phyloP scores from a whole-genome alignment of 2,888 invertebrate genomes.

The Acleris cristana region DNA sequence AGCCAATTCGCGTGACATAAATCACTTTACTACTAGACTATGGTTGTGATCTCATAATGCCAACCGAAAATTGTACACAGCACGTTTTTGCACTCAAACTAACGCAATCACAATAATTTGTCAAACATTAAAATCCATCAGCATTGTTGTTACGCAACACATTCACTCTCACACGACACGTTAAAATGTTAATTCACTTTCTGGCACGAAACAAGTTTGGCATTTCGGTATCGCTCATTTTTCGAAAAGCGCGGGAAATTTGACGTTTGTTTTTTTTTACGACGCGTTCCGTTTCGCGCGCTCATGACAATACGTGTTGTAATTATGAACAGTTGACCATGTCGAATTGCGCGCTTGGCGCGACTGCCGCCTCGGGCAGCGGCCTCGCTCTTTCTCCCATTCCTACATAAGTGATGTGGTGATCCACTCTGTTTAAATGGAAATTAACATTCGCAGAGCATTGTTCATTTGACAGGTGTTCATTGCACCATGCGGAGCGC shows the following conservation, averaged over 20 bases:
- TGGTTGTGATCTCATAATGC: constrained; percentile 13
- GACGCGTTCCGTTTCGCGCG: constrained; percentile 52
- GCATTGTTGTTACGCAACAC: constrained; percentile 73
- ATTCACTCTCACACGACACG: constrained; percentile 74
- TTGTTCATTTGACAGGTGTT: constrained; percentile 57
- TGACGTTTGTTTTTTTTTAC: constrained; percentile 55
- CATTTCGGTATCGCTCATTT: constrained; percentile 29
- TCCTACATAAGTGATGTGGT: constrained; percentile 73
- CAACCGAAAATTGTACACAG: constrained; percentile 42
- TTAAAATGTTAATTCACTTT: constrained; percentile 77
- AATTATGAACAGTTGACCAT: constrained; percentile 80
- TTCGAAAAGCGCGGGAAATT: constrained; percentile 60
- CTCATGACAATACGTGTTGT: constrained; percentile 56
- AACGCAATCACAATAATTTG: constrained; percentile 44
- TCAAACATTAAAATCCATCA: constrained; percentile 55
- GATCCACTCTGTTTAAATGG: constrained; percentile 62
- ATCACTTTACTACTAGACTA: constrained; percentile 8
- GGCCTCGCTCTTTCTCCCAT: constrained; percentile 80
- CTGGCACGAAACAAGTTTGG: constrained; percentile 67
- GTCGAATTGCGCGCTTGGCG: constrained; percentile 78
- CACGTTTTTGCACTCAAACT: constrained; percentile 40
- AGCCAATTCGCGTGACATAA: constrained; percentile 27
- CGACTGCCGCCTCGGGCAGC: constrained; percentile 73
- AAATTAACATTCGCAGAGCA: constrained; percentile 58
- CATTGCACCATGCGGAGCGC: constrained; percentile 46